These are phyloP conservation scores for Spheniscus mendiculus DNA, from an alignment of 2,113 vertebrate genomes.

Conservation along the genomic window DNA sequence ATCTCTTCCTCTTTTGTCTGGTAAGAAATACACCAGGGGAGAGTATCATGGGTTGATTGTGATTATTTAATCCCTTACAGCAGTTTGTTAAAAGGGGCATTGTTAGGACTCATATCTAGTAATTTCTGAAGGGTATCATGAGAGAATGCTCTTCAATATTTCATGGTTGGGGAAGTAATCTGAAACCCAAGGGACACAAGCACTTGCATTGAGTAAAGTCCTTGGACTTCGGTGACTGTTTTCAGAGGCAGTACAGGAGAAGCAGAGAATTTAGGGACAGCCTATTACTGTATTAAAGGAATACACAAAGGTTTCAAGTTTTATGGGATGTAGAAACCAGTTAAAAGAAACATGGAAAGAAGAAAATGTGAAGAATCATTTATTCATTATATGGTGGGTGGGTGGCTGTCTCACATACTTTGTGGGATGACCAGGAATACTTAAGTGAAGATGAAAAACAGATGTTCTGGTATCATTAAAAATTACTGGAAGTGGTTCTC, in stretches of 20 bases:
- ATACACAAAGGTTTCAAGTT: neutral
- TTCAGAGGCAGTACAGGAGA: neutral
- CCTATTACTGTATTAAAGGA: neutral
- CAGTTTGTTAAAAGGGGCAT: neutral
- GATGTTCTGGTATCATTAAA: neutral
- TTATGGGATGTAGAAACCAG: neutral
- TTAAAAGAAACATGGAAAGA: neutral
- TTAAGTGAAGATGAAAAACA: neutral
- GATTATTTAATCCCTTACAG: neutral
- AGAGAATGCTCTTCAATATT: neutral
- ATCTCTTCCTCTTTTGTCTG: neutral
- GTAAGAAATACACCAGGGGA: neutral
- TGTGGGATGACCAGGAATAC: neutral
- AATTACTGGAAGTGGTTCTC: neutral
- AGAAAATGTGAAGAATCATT: neutral
- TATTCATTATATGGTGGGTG: neutral
- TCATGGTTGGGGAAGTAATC: neutral
- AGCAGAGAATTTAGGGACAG: neutral
- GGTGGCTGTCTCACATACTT: neutral
- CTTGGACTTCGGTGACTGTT: neutral
- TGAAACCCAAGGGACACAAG: neutral
- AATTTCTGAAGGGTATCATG: neutral
- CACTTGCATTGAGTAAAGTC: neutral
- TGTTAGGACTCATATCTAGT: neutral
- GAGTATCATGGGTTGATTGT: neutral